Evolutionary conservation across 53 echinoderm and acorn worm genomes (phyloP).

Genomic region (Glandiceps talaboti): DNA sequence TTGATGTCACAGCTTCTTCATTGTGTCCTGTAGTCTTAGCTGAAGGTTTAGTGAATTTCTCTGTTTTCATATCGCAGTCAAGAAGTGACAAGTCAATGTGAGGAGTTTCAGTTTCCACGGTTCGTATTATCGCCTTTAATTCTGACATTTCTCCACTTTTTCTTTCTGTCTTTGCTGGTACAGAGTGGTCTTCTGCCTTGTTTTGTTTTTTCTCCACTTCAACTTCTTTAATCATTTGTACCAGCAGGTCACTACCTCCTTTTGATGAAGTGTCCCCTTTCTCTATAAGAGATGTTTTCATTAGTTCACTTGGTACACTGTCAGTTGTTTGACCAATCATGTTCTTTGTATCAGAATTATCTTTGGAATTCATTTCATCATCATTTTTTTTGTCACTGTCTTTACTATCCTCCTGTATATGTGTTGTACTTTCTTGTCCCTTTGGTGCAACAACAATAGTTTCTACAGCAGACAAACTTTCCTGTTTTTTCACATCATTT

Average conservation of each 20-base stretch:
- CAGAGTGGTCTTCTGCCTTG: neutral
- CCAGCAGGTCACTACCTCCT: neutral
- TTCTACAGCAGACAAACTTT: no score
- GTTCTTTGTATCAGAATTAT: neutral
- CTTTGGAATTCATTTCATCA: neutral
- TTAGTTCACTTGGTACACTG: neutral
- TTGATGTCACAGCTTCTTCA: no score
- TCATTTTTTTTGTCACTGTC: no score
- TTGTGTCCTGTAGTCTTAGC: no score
- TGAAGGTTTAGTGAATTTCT: no score
- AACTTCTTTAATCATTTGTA: neutral
- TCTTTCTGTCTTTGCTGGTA: neutral
- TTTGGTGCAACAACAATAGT: no score
- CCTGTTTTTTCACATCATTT: no score
- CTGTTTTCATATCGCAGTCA: no score
- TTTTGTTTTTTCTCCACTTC: neutral
- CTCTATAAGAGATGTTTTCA: neutral
- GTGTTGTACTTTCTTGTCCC: no score
- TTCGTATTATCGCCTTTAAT: neutral
- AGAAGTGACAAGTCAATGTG: no score
- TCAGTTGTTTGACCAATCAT: neutral
- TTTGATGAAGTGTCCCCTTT: neutral
- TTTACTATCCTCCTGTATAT: no score
- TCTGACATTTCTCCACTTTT: neutral
- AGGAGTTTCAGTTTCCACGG: neutral